A percentile compares a stretch with the other conserved stretches of the same genome.
phyloP scores from a whole-genome alignment of 2,797 vertebrate species.

The Prunella strophiata region DNA sequence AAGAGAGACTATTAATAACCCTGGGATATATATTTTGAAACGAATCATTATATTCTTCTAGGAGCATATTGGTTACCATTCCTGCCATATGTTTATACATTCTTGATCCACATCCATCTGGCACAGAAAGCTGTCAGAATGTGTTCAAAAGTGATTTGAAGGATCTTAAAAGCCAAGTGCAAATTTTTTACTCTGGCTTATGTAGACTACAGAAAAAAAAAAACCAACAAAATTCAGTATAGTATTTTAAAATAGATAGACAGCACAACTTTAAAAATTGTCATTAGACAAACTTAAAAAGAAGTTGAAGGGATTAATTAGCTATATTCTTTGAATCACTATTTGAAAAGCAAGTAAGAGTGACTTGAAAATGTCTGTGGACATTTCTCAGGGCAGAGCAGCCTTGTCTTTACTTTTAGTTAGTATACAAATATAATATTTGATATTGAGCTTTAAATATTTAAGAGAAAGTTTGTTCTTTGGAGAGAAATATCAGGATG shows the following conservation, averaged over 20 bases:
- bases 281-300: not conserved
- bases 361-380: not conserved
- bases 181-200: not conserved
- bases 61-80: not conserved
- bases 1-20: not conserved
- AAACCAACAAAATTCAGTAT: not conserved
- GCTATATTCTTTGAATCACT: not conserved
- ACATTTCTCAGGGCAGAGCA: not conserved
- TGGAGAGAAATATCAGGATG: not conserved
- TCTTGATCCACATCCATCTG: slow-evolving; percentile 37
- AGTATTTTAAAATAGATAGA: not conserved
- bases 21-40: not conserved
- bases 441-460: not conserved
- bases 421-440: not conserved
- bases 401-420: not conserved
- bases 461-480: not conserved
- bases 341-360: not conserved
- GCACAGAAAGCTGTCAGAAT: not conserved
- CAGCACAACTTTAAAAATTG: not conserved
- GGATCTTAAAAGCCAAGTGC: not conserved
- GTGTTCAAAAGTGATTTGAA: not conserved
- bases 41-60: not conserved
- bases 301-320: not conserved
- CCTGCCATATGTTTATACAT: not conserved
- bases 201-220: not conserved